Evolutionary conservation across 2,888 invertebrate genomes (phyloP), one percentile per base, ranked within the genome.

Genomic region (Drosophila melanosoma): DNA sequence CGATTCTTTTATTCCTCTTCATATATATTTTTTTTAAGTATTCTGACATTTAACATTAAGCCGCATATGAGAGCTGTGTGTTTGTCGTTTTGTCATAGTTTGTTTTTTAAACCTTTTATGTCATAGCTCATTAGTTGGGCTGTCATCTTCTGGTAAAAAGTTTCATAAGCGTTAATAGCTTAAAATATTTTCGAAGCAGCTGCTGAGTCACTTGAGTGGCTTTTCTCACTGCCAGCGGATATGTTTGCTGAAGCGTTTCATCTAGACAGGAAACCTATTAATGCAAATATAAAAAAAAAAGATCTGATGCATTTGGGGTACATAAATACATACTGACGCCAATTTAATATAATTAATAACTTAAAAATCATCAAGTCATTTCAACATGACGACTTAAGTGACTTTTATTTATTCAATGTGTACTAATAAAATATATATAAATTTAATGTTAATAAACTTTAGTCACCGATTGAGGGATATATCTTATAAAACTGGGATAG

Each of bases 71-170:
- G 36, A 42, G 49, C 38, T 42, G 42, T 33, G 20, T 35, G n/a
- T 48, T 42, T 59, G 51, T 57, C 64, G 69, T 75, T 82, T 81
- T 82, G 81, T 81, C 63, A 61, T 61, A 70, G 86, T 83, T 78
- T 83, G 74, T 81, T 79, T 69, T 63, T 62, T 67, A 77, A 85
- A 83, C 82, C 89, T 83, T 86, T 85, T 74, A 87, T 83, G 87
- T 76, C 89, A 76, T 71, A 74, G 82, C 87, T 89, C 85, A 85
- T 85, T 89, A 89, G 87, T 79, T 75, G 66, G 29, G 33, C 61
- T 71, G 66, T 79, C 80, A 42, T 73, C 38, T 72, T 36, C 57
- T 70, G 68, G 68, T 20, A 12, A n/a, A n/a, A 26, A 33, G 58
- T 63, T 23, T 79, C 81, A 80, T 66, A 77, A 82, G 86, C 75